Percentiles rank a stretch among this genome's conserved stretches.
Conservation (phyloP, 2,888 invertebrate genomes). For the Homarus gammarus region DNA sequence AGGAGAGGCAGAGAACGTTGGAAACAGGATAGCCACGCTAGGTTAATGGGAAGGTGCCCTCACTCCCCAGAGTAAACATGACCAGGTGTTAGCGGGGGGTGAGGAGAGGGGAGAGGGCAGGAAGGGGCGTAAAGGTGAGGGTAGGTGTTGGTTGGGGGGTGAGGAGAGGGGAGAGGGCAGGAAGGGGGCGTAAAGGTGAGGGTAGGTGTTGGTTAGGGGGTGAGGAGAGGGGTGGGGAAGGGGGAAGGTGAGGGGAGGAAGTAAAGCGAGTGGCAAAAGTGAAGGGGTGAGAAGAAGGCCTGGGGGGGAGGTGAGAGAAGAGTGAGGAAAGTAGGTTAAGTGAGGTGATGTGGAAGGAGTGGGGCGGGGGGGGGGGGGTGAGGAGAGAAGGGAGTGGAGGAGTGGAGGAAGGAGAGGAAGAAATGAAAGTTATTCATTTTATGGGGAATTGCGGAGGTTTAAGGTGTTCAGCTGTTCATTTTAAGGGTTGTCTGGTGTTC, state of each 20-base stretch:
- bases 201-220: not conserved
- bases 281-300: not conserved
- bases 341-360: too few species aligned
- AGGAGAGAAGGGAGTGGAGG: too few species aligned
- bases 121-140: not conserved
- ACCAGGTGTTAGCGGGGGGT: not conserved
- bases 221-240: constrained; percentile 1
- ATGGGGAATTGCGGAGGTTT: too few species aligned
- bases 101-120: not conserved
- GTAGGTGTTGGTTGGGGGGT: not conserved
- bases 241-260: not conserved
- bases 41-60: not conserved
- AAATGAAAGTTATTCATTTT: too few species aligned
- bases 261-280: not conserved
- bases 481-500: too few species aligned
- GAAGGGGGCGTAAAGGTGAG: not conserved
- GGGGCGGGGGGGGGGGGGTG: too few species aligned
- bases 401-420: not conserved
- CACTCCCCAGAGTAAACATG: not conserved
- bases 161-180: too few species aligned
- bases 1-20: not conserved
- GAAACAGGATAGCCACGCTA: not conserved
- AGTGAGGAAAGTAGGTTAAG: not conserved
- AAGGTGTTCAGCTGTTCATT: too few species aligned
- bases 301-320: not conserved